phyloP scores from a whole-genome alignment of 2,888 invertebrate species.

The Leptinotarsa juncta region DNA sequence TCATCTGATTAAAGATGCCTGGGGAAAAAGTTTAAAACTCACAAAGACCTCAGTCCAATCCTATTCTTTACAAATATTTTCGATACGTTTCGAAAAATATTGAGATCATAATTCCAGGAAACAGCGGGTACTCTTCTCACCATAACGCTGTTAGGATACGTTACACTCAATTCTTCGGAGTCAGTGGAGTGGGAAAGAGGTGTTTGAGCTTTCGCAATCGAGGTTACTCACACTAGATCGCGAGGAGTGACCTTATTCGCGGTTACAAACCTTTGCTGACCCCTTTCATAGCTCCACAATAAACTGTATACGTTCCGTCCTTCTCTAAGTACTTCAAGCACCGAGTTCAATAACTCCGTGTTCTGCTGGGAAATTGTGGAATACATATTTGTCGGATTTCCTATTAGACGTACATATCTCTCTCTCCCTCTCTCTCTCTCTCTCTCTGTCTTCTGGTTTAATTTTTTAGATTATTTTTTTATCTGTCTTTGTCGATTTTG shows the following conservation, averaged over 20 bases:
- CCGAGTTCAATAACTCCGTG: constrained; percentile 43
- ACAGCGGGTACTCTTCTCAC: neutral
- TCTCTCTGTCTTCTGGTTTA: too few species aligned
- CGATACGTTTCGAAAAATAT: neutral
- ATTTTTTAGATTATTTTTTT: too few species aligned
- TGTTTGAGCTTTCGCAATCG: constrained; percentile 47
- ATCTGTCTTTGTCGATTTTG: too few species aligned
- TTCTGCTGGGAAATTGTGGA: constrained; percentile 3
- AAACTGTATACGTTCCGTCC: constrained; percentile 49
- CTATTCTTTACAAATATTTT: too few species aligned
- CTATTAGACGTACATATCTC: neutral
- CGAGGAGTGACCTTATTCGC: constrained; percentile 61
- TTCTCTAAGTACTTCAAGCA: constrained; percentile 32
- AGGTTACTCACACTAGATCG: constrained; percentile 58
- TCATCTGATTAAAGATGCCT: too few species aligned
- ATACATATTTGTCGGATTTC: neutral
- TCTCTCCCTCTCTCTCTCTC: too few species aligned
- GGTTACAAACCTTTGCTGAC: constrained; percentile 56
- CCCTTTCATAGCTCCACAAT: constrained; percentile 51
- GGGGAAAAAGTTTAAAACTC: too few species aligned
- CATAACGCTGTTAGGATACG: neutral
- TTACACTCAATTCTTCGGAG: neutral
- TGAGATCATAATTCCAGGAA: neutral
- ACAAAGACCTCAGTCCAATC: too few species aligned
- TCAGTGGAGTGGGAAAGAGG: constrained; percentile 18